Evolutionary conservation across 2,888 invertebrate genomes (phyloP).

Genomic region (Leucozona laternaria): DNA sequence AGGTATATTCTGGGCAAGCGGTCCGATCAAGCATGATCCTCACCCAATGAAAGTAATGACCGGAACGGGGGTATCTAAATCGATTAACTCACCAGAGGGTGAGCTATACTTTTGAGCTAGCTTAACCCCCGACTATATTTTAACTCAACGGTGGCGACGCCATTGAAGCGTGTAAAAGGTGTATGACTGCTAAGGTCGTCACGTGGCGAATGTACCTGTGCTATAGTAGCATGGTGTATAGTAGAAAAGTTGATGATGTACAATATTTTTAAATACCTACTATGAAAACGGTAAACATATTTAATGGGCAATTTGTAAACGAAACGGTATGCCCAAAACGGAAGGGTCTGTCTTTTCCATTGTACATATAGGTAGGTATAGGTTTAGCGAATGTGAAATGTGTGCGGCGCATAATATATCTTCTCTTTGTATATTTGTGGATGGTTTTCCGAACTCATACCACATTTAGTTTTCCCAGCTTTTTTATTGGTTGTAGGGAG

Average conservation of each 20-base stretch:
- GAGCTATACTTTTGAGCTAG: conserved; percentile 19
- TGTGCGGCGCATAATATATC: conserved; percentile 5
- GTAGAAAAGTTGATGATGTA: conserved; percentile 70
- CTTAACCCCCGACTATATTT: conserved; percentile 13
- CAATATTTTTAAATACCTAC: conserved; percentile 57
- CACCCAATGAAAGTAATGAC: conserved; percentile 70
- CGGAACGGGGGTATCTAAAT: conserved; percentile 68
- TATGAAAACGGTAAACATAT: conserved; percentile 78
- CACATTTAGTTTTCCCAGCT: conserved; percentile 45
- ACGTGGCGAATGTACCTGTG: conserved; percentile 78
- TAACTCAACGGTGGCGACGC: conserved; percentile 24
- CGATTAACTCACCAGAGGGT: conserved; percentile 68
- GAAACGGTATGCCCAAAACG: conserved; percentile 69
- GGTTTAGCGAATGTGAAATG: conserved; percentile 54
- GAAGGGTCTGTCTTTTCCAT: conserved; percentile 44
- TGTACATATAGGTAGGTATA: not conserved
- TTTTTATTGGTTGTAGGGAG: conserved; percentile 63
- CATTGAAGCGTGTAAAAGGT: conserved; percentile 79
- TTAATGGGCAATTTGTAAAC: conserved; percentile 81
- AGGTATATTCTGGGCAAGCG: not conserved
- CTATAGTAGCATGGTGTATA: conserved; percentile 4
- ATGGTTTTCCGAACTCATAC: conserved; percentile 63
- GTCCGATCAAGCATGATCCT: conserved; percentile 71
- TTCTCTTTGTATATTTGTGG: conserved; percentile 47
- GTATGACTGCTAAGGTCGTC: conserved; percentile 77